Conservation (phyloP, 2,113 vertebrate species). For the Pelusios castaneus region DNA sequence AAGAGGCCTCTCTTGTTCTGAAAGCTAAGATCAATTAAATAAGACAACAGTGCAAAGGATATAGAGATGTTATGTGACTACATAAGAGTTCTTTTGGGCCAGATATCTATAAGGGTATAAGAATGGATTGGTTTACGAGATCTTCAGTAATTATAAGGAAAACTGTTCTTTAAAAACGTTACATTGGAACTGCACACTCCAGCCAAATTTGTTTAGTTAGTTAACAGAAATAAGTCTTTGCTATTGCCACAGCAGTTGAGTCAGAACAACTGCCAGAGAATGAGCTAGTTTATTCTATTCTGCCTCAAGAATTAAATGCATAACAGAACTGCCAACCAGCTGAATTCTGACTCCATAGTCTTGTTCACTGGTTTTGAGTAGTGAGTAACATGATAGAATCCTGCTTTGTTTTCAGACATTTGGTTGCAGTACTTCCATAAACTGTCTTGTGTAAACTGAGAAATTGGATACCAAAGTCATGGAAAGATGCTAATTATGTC, state of each 20-base stretch:
- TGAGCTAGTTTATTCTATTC: background rate
- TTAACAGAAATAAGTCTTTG: conserved; percentile 43
- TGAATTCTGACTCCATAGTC: background rate
- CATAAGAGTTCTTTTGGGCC: conserved; percentile 75
- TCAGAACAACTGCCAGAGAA: conserved; percentile 32
- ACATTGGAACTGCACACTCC: background rate
- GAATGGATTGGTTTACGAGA: conserved; percentile 89
- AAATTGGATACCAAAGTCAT: background rate
- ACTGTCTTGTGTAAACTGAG: background rate
- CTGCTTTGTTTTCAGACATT: conserved; percentile 6
- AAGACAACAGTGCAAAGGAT: conserved; percentile 89
- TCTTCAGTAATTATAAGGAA: background rate
- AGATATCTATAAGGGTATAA: conserved; percentile 85
- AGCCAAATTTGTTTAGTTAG: conserved; percentile 40
- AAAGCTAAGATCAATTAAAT: conserved; percentile 89
- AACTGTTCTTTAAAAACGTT: background rate
- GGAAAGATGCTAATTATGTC: background rate
- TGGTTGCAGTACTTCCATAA: background rate
- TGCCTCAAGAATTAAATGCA: conserved; percentile 17
- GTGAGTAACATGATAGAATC: background rate
- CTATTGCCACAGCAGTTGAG: conserved; percentile 22
- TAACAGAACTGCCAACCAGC: background rate
- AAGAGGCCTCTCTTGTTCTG: conserved; percentile 83
- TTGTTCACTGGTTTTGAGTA: background rate
- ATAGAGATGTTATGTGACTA: conserved; percentile 78